phyloP scores from a whole-genome alignment of 2,113 vertebrate genomes.

The Hyaena hyaena region DNA sequence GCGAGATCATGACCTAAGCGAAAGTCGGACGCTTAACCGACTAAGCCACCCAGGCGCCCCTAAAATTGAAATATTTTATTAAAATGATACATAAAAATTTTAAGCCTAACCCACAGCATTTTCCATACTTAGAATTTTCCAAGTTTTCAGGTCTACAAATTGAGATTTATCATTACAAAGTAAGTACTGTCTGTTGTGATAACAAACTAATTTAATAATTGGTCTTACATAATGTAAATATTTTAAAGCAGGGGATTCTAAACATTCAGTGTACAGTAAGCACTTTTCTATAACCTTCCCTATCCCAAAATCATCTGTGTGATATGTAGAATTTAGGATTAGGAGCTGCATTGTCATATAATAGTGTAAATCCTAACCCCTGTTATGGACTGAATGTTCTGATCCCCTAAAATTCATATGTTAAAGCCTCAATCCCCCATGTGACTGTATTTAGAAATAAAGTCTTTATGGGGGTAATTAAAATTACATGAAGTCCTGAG shows the following conservation, averaged over 20 bases:
- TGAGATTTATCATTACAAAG: background rate
- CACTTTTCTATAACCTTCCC: background rate
- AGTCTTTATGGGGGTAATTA: background rate
- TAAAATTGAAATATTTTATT: conserved; percentile 13
- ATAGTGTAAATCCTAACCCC: background rate
- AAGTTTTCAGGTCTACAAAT: background rate
- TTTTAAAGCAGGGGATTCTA: conserved; percentile 3
- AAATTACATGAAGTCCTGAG: background rate
- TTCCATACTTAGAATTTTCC: conserved; percentile 19
- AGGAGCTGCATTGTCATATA: background rate
- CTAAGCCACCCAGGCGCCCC: too few relatives aligned
- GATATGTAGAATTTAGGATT: background rate
- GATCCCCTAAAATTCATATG: background rate
- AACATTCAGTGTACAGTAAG: background rate
- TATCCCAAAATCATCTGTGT: background rate
- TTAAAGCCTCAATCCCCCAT: background rate
- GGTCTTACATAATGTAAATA: background rate
- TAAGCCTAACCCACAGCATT: background rate
- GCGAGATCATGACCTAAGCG: too few relatives aligned
- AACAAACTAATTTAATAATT: background rate
- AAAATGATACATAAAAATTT: background rate
- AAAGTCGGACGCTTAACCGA: too few relatives aligned
- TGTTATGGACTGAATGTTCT: background rate
- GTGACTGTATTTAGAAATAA: background rate
- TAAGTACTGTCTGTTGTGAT: background rate